Evolutionary conservation across 2,797 vertebrate genomes (phyloP).

Genomic region (Ataeniobius toweri): DNA sequence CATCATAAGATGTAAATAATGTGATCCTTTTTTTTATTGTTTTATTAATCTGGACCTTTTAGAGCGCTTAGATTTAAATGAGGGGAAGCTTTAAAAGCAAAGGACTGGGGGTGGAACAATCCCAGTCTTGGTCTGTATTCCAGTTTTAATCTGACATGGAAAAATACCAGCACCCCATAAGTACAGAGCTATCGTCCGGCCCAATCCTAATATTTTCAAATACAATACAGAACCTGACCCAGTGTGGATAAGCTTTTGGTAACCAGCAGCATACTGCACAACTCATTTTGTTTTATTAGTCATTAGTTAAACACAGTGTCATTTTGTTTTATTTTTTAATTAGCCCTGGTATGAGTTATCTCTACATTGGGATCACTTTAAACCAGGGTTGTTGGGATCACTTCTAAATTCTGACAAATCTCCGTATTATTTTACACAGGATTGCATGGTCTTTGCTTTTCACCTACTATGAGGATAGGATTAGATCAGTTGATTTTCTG

Average conservation of each 20-base stretch:
- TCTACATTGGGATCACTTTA: too few relatives aligned
- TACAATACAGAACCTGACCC: neutral
- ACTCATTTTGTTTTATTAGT: neutral
- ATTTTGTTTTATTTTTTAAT: neutral
- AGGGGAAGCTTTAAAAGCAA: conserved; percentile 38
- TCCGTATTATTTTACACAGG: neutral
- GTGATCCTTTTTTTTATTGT: neutral
- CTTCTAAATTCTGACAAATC: too few relatives aligned
- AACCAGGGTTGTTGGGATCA: too few relatives aligned
- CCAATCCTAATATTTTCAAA: neutral
- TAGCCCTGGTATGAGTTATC: neutral
- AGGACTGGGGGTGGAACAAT: conserved; percentile 36
- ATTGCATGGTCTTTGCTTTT: neutral
- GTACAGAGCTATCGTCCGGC: conserved; percentile 15
- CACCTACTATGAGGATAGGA: neutral
- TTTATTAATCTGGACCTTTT: neutral
- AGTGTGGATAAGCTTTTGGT: neutral
- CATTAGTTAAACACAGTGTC: neutral
- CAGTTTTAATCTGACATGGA: conserved; percentile 58
- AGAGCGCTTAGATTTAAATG: neutral
- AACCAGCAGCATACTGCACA: neutral
- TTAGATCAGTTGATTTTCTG: neutral
- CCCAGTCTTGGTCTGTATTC: conserved; percentile 44
- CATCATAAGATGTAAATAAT: neutral
- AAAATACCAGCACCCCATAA: conserved; percentile 62